phyloP scores from a whole-genome alignment of 2,888 invertebrate genomes.

The Orthonychiurus folsomi region DNA sequence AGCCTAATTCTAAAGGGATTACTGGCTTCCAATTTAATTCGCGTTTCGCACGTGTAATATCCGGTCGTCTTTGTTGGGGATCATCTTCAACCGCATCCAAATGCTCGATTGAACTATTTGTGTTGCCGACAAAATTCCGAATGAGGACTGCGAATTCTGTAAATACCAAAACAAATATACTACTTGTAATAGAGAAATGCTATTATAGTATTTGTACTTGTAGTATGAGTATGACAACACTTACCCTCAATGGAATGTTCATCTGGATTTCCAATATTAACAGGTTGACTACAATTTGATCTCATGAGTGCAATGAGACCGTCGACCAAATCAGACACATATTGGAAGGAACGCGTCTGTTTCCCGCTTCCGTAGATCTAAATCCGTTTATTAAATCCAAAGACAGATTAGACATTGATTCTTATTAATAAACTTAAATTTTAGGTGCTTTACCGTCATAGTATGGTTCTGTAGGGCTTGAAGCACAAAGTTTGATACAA shows the following conservation, averaged over 20 bases:
- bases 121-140: slow-evolving; percentile 70
- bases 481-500: slow-evolving; percentile 96
- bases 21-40: slow-evolving; percentile 83
- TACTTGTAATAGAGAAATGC: neutral
- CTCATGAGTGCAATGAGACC: slow-evolving; percentile 88
- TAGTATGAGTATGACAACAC: neutral
- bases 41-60: slow-evolving; percentile 78
- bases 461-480: slow-evolving; percentile 91
- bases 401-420: no score
- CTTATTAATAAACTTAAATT: neutral
- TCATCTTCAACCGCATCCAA: slow-evolving; percentile 88
- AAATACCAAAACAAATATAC: slow-evolving; percentile 39
- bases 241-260: slow-evolving; percentile 90
- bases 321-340: slow-evolving; percentile 92
- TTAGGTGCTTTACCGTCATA: slow-evolving; percentile 65
- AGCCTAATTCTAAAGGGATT: slow-evolving; percentile 72
- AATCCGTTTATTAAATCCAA: slow-evolving; percentile 15
- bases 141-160: slow-evolving; percentile 79
- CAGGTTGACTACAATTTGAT: slow-evolving; percentile 82
- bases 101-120: slow-evolving; percentile 67
- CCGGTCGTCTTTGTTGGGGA: slow-evolving; percentile 86
- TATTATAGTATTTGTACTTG: no score
- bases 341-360: slow-evolving; percentile 95
- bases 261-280: slow-evolving; percentile 96
- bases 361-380: slow-evolving; percentile 76